phyloP scores from a whole-genome alignment of 1,140 invertebrate species.

The Pectinophora gossypiella region DNA sequence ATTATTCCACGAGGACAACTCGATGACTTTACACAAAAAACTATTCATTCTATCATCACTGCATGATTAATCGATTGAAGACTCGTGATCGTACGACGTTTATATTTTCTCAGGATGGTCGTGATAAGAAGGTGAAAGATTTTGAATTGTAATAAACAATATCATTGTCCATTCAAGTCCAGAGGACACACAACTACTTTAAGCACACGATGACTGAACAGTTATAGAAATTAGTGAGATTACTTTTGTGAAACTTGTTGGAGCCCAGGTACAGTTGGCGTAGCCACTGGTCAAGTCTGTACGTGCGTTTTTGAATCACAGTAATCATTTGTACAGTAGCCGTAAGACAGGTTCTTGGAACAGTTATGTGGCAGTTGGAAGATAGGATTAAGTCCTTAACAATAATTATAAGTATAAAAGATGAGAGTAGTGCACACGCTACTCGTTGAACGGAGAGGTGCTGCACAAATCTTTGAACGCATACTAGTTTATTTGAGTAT shows the following conservation, averaged over 20 bases:
- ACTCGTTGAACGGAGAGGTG: too few species aligned
- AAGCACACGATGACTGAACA: neutral
- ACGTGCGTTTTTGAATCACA: constrained; percentile 18
- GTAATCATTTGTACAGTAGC: constrained; percentile 14
- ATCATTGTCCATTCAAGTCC: neutral
- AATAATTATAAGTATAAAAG: constrained; percentile 31
- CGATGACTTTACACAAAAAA: constrained; percentile 26
- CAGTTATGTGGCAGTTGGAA: constrained; percentile 27
- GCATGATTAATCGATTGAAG: constrained; percentile 31
- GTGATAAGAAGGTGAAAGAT: neutral
- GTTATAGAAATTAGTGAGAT: constrained; percentile 5
- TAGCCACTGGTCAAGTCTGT: neutral
- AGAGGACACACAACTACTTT: neutral
- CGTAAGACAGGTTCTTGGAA: constrained; percentile 27
- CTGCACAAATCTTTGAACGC: too few species aligned
- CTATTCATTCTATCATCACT: constrained; percentile 8
- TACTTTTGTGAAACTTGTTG: neutral
- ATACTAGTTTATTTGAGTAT: too few species aligned
- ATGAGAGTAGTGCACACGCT: neutral
- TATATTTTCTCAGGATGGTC: constrained; percentile 8
- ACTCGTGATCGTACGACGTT: constrained; percentile 12
- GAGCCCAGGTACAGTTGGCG: neutral
- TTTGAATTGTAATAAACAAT: neutral
- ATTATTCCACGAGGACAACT: constrained; percentile 5
- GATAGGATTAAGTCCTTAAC: constrained; percentile 49